Conservation (phyloP, 2,113 vertebrate genomes). For the Xenopus laevis region DNA sequence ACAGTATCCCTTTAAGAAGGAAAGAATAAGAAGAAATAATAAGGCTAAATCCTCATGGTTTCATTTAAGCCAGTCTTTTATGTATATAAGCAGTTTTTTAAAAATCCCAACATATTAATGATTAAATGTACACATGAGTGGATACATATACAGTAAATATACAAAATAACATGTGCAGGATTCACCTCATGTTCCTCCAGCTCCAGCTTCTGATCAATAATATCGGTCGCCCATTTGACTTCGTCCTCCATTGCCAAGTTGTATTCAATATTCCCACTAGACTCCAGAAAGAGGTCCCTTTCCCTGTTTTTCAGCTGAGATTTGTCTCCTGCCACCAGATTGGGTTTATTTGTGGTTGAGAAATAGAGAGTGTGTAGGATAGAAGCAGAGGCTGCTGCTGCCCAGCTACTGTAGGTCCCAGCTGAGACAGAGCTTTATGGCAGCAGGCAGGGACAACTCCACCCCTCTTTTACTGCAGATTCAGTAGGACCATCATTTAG, state of each 20-base stretch:
- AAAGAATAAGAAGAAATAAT: no score
- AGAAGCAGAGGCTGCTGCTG: background rate
- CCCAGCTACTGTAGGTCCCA: background rate
- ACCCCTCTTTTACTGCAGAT: slow-evolving; percentile 19
- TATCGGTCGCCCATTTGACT: slow-evolving; percentile 59
- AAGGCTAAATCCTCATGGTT: no score
- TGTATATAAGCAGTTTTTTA: no score
- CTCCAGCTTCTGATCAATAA: slow-evolving; percentile 65
- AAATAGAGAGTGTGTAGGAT: background rate
- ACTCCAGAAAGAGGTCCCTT: background rate
- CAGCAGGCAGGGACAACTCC: slow-evolving; percentile 15
- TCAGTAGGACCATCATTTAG: slow-evolving; percentile 27
- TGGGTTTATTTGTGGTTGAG: background rate
- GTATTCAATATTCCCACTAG: background rate
- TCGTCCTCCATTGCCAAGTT: slow-evolving; percentile 56
- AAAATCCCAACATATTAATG: no score
- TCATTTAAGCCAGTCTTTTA: no score
- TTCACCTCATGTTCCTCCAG: slow-evolving; percentile 60
- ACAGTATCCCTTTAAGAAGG: no score
- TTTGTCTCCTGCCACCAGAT: background rate
- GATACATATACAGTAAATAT: no score
- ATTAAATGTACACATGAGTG: no score
- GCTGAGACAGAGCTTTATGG: slow-evolving; percentile 23
- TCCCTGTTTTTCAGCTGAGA: background rate
- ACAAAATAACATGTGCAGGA: background rate